Base-by-base conservation (phyloP, 2,888 invertebrate species). In the Idaea dimidiata region DNA sequence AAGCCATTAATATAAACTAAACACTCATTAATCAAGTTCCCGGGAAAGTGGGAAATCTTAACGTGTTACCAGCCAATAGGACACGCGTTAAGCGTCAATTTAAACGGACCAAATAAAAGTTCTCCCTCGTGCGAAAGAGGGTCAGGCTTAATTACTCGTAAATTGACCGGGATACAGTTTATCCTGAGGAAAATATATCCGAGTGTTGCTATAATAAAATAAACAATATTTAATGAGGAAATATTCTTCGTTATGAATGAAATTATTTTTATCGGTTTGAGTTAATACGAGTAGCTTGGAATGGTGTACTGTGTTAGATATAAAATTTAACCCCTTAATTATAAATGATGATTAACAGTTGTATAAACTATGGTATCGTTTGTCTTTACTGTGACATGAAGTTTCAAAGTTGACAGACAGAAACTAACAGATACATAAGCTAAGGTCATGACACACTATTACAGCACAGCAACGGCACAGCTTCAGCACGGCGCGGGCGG, bases 61-160 rank as follows among this genome's bases (percentile, higher is more conserved):
- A 83, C 82, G 77, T 78, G 78, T 80, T 81, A 71, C 77, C 75
- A 73, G 78, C 84, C 83, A 88, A 86, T 87, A 78, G 80, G 80
- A 86, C 82, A 79, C 77, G 80, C 84, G 84, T 88, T 85, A 81
- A 83, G 79, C 80, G 78, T 79, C 82, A 75, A 84, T 84, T 83
- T 83, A 81, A 81, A 84, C 79, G 84, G 79, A 77, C 79, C 82
- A 83, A 90, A 91, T 91, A 91, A 91, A 91, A 91, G 80, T 89
- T 87, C 86, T 84, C 90, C 89, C 87, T 79, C 78, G 76, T 78
- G 83, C 74, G 84, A 86, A 88, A 89, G 91, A 92, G 91, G 92
- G 91, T 89, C 88, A 86, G 85, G 77, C 88, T 91, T 91, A 92
- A 92, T 92, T 92, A 91, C 91, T 88, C 91, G 90, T 91, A 89